phyloP scores from a whole-genome alignment of 1,140 invertebrate genomes.

The Megalopta genalis region DNA sequence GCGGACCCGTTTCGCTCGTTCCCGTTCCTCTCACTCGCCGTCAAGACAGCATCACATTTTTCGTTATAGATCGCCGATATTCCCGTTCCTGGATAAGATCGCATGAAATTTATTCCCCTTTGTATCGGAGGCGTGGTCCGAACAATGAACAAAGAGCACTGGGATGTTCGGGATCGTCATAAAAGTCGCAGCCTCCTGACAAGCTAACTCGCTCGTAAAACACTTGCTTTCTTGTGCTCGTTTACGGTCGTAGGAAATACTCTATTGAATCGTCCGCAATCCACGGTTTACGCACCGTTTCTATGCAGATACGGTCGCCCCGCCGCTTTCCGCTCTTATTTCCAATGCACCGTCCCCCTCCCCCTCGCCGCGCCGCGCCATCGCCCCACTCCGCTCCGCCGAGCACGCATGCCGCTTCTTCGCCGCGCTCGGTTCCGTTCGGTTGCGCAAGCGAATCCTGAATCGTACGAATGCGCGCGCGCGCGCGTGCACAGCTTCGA shows the following conservation, averaged over 20 bases:
- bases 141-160: slow-evolving; percentile 54
- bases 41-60: slow-evolving; percentile 28
- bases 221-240: slow-evolving; percentile 20
- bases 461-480: too few relatives aligned
- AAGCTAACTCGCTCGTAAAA: slow-evolving; percentile 58
- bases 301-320: slow-evolving; percentile 39
- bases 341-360: background rate
- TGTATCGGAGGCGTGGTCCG: slow-evolving; percentile 51
- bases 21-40: background rate
- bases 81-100: slow-evolving; percentile 16
- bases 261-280: slow-evolving; percentile 39
- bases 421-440: background rate
- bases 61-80: slow-evolving; percentile 22
- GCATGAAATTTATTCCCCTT: slow-evolving; percentile 48
- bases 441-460: background rate
- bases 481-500: too few relatives aligned
- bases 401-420: background rate
- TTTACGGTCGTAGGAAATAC: slow-evolving; percentile 26
- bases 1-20: background rate
- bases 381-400: too few relatives aligned
- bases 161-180: slow-evolving; percentile 55
- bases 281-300: slow-evolving; percentile 38
- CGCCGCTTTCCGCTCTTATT: slow-evolving; percentile 6
- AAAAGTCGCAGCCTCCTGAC: slow-evolving; percentile 52
- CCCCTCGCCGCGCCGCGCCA: too few relatives aligned